Base-by-base conservation (phyloP, 2,888 invertebrate genomes). In the Pristionchus entomophagus region DNA sequence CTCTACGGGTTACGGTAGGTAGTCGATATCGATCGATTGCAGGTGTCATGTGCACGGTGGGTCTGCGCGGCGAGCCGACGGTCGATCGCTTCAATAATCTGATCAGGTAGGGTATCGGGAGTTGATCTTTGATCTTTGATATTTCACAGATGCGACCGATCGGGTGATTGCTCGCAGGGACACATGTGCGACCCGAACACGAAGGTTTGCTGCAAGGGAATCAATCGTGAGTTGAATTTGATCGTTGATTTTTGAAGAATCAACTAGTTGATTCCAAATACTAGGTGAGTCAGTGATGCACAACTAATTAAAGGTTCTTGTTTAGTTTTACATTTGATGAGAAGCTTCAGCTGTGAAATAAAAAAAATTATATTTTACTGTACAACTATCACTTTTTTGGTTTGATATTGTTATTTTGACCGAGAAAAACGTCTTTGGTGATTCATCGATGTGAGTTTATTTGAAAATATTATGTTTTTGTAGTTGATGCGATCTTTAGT, bases 121-220 rank as follows among this genome's bases (percentile, higher is more conserved):
- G 12, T 17, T 69, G 4, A 10, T 38, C 38, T 38, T 22, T 38
- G 38, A 69, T n/a, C 38, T 69, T 17, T 69, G 69, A 69, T 69
- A n/a, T n/a, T 38, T 69, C 22, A 38, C 38, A 65, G 88, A 51
- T 92, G 92, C 83, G 81, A 86, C 6, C 85, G 90, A 77, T 89
- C 89, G 4, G 83, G 83, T 10, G 83, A 83, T 41, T 83, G 83
- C 45, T 62, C 83, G 6, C 59, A 45, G 87, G 91, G 91, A 8
- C 90, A 90, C 35, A 89, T 92, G 87, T 92, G 92, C 84, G 92
- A 92, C 87, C 91, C 91, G 53, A 89, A 87, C 65, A 87, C 87
- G 32, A 87, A 89, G 38, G 91, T 92, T 10, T 92, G 92, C 87
- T 92, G 92, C 87, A 91, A 90, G 77, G 92, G 92, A 88, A 88